Base-by-base conservation (phyloP, 1,140 invertebrate genomes). In the Lordiphosa collinella region DNA sequence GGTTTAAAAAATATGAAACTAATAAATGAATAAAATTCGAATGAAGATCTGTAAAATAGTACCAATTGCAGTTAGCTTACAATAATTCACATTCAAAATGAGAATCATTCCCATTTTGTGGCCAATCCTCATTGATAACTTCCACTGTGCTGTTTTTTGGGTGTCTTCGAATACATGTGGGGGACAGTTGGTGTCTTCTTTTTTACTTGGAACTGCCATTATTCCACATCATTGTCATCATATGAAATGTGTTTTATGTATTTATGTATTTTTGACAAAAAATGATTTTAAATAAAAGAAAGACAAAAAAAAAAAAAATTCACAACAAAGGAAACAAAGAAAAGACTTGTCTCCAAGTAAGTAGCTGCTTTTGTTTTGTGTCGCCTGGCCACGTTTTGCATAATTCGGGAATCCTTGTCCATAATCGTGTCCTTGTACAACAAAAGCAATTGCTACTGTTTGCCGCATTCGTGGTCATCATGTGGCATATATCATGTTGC, bases 391-490 rank as follows among this genome's bases (percentile, higher is more conserved):
- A 76, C 76, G 65, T 80, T 80, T 82, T 84, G 78, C 78, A 84
- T 84, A 84, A 78, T 78, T 84, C 82, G 76, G 60, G 63, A 44
- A 29, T 44, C 11, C 31, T 47, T 40, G 49, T 25, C 29, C 48
- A 13, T 67, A 72, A 84, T 84, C 78, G 78, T 84, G 79, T 84
- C 78, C 82, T 86, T 86, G 75, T 80, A 78, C 76, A 82, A 85
- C 79, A 85, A 86, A 86, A 80, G 82, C 82, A 86, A 86, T 86
- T 86, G 82, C 82, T 86, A 86, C 82, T 86, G 82, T 86, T 86
- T 50, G 82, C 76, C 75, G 75, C 80, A 80, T 72, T 70, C 59
- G 55, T 70, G 53, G 63, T 70, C 76, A 76, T 76, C 66, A 82
- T 82, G 76, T 82, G 76, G 78, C 76, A 82, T 82, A 82, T 82